Evolutionary conservation across 2,797 vertebrate species (phyloP), one percentile per base, ranked within the genome.

Genomic region (Brachymystax lenok): DNA sequence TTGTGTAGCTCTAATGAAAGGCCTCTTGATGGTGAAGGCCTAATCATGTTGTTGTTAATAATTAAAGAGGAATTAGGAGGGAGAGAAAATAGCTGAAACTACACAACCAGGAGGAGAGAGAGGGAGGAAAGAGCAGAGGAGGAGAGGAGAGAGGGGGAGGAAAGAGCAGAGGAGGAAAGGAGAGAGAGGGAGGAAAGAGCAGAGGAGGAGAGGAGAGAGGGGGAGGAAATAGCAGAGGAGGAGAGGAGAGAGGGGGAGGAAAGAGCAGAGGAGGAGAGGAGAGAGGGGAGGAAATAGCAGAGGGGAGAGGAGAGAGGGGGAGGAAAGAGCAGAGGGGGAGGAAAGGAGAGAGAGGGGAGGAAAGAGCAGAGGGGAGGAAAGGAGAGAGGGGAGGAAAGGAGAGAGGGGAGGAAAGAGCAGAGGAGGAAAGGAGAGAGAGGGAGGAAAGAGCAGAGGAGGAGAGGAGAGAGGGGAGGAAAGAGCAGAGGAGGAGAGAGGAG

Each of bases 41-140:
- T 96, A 97, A 97, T 97, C 96, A 98, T 96, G 94, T 88, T 80
- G 81, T 91, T 94, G 93, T 97, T 96, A 98, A 98, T 98, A 96
- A 97, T 98, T 98, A 96, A 97, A 95, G 95, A 90, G 91, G 94
- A 92, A 95, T 95, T 95, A 95, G 83, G 87, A 75, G 75, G 75
- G 76, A 91, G 92, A 93, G 90, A 93, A 93, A 97, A 95, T 81
- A 94, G 95, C 95, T 95, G 94, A 96, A 95, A 93, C 92, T 90
- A 93, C 94, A 95, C 92, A 95, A 94, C 88, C 84, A 90, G 64
- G 35, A 52, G 73, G 27, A 74, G 46, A 52, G 19, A 72, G 16
- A 21, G 56, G 21, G 21, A 24, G 21, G 59, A 61, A 19, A 24
- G 3, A 19, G 54, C 4, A 35, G 1, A 2, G 4, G 6, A 35